Conservation (phyloP, 1,140 invertebrate genomes). For the Drosophila watanabei region DNA sequence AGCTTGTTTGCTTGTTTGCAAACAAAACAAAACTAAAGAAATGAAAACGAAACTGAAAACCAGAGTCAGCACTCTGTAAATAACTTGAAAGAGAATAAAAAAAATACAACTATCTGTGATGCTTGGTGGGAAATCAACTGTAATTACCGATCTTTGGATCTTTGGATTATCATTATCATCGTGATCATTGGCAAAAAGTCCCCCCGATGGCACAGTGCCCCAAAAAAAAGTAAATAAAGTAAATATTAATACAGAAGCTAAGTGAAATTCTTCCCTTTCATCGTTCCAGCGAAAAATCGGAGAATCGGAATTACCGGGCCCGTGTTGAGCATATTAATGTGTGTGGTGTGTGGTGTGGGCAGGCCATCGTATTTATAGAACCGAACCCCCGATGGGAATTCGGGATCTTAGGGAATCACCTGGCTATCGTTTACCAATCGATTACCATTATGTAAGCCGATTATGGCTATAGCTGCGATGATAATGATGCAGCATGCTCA, state of each 20-base stretch:
- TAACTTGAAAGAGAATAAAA: slow-evolving; percentile 8
- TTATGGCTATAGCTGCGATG: slow-evolving; percentile 34
- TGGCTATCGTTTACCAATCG: slow-evolving; percentile 22
- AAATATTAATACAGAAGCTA: neutral
- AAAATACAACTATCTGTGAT: slow-evolving; percentile 25
- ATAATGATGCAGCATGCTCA: neutral
- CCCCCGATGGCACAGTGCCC: slow-evolving; percentile 15
- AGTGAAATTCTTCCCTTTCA: slow-evolving; percentile 39
- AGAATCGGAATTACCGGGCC: slow-evolving; percentile 40
- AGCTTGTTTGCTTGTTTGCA: slow-evolving; percentile 61
- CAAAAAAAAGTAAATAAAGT: slow-evolving; percentile 12
- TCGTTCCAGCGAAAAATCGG: slow-evolving; percentile 44
- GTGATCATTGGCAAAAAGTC: slow-evolving; percentile 9
- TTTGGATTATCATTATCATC: neutral
- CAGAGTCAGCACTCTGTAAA: slow-evolving; percentile 28
- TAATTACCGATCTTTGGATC: slow-evolving; percentile 13
- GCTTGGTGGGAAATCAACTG: slow-evolving; percentile 43
- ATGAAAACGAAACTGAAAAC: slow-evolving; percentile 24
- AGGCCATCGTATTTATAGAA: slow-evolving; percentile 38
- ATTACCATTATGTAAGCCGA: slow-evolving; percentile 35
- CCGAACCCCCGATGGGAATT: slow-evolving; percentile 2
- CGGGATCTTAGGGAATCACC: slow-evolving; percentile 42
- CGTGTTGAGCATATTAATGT: slow-evolving; percentile 31
- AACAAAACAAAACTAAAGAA: slow-evolving; percentile 21
- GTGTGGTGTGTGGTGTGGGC: neutral